Evolutionary conservation across 2,888 invertebrate genomes (phyloP).

Genomic region (Lepidocyrtinus sp.): DNA sequence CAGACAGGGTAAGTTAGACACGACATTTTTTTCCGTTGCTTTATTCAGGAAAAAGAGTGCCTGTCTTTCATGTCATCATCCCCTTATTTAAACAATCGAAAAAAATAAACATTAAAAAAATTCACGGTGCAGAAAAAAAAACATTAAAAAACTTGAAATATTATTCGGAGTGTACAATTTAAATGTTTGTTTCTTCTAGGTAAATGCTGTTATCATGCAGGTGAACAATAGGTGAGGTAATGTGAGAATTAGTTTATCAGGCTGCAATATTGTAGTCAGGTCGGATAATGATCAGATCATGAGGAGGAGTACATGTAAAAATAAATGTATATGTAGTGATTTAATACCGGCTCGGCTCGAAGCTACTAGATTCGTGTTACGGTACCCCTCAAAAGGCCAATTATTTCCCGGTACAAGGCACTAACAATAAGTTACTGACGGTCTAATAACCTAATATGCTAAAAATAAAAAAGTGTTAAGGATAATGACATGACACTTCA

Average conservation of each 20-base stretch:
- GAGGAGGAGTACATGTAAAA: constrained; percentile 6
- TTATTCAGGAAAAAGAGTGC: not conserved
- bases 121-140: not conserved
- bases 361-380: no score
- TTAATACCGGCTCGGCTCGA: no score
- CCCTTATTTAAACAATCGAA: not conserved
- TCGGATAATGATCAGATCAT: constrained; percentile 35
- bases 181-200: not conserved
- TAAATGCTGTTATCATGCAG: not conserved
- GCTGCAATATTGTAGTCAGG: not conserved
- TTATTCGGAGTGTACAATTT: not conserved
- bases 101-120: not conserved
- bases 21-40: constrained; percentile 1
- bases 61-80: not conserved
- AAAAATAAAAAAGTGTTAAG: constrained; percentile 12
- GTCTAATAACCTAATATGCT: constrained; percentile 42
- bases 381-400: not conserved
- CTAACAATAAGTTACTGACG: constrained; percentile 18
- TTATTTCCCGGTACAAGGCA: constrained; percentile 21
- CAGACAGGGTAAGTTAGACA: not conserved
- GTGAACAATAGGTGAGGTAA: not conserved
- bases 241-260: constrained; percentile 40
- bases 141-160: not conserved
- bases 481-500: constrained; percentile 12
- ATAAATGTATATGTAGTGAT: constrained; percentile 19